Evolutionary conservation across 2,888 invertebrate genomes (phyloP).

Genomic region (Drosophila emarginata): DNA sequence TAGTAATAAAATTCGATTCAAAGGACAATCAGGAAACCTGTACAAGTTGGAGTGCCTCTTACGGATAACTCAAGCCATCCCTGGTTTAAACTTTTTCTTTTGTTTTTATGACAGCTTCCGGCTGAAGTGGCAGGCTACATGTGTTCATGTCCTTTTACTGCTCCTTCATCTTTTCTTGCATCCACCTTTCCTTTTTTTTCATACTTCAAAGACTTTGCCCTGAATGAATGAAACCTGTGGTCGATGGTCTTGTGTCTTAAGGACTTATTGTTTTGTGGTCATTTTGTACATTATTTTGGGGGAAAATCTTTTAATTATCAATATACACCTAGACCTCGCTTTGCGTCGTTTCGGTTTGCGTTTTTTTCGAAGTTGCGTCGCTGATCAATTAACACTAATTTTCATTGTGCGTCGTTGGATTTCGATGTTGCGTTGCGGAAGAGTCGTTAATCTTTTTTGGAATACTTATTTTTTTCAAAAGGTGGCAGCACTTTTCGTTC

Average conservation of each 20-base stretch:
- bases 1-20: too few species aligned
- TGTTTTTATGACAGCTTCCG: constrained; percentile 69
- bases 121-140: constrained; percentile 57
- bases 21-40: too few species aligned
- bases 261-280: background rate
- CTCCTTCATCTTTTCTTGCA: constrained; percentile 13
- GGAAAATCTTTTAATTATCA: constrained; percentile 15
- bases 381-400: too few species aligned
- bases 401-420: too few species aligned
- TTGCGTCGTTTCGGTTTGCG: too few species aligned
- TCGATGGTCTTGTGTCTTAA: background rate
- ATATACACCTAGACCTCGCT: too few species aligned
- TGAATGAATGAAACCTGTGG: constrained; percentile 6
- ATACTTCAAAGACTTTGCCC: constrained; percentile 26
- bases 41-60: background rate
- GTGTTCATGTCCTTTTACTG: constrained; percentile 42
- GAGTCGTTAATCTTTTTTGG: too few species aligned
- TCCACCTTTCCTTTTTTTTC: constrained; percentile 13
- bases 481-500: too few species aligned
- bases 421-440: too few species aligned
- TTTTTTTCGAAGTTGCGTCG: too few species aligned
- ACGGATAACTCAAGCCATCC: background rate
- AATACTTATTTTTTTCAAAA: too few species aligned
- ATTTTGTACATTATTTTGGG: background rate
- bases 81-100: constrained; percentile 32